Evolutionary conservation across 2,797 vertebrate genomes (phyloP).

Genomic region (Gouania willdenowi): DNA sequence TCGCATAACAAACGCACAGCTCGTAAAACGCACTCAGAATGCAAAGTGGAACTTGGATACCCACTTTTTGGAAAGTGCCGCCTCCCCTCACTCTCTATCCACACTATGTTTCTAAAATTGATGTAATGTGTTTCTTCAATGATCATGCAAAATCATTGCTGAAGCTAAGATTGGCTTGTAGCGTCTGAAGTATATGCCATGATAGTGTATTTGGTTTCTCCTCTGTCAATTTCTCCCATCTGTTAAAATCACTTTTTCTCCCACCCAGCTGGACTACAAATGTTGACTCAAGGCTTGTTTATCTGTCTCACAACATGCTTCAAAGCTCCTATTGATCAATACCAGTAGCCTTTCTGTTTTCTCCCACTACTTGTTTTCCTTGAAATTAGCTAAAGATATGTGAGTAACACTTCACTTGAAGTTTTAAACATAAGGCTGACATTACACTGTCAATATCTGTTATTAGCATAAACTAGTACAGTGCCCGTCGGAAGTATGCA

Average conservation of each 20-base stretch:
- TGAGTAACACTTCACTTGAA: no score
- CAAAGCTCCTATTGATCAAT: no score
- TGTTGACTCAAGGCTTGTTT: slow-evolving; percentile 5
- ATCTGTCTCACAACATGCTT: slow-evolving; percentile 5
- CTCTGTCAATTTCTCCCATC: slow-evolving; percentile 10
- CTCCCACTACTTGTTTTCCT: no score
- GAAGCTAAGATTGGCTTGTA: no score
- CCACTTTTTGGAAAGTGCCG: not conserved
- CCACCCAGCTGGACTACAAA: slow-evolving; percentile 26
- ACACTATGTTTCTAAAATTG: slow-evolving; percentile 6
- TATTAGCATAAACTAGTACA: no score
- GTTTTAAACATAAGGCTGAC: no score
- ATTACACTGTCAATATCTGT: no score
- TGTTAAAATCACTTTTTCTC: slow-evolving; percentile 12
- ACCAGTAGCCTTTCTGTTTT: no score
- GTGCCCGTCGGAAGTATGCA: no score
- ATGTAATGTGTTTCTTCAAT: slow-evolving; percentile 1
- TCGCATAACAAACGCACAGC: slow-evolving; percentile 12
- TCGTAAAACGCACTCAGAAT: not conserved
- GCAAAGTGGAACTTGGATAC: slow-evolving; percentile 5
- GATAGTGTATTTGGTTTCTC: not conserved
- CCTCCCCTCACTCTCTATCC: not conserved
- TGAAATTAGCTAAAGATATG: no score
- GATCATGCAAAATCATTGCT: no score
- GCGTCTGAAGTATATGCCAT: slow-evolving; percentile 2